Conservation (phyloP, 2,797 vertebrate genomes). For the Geotrypetes seraphini region DNA sequence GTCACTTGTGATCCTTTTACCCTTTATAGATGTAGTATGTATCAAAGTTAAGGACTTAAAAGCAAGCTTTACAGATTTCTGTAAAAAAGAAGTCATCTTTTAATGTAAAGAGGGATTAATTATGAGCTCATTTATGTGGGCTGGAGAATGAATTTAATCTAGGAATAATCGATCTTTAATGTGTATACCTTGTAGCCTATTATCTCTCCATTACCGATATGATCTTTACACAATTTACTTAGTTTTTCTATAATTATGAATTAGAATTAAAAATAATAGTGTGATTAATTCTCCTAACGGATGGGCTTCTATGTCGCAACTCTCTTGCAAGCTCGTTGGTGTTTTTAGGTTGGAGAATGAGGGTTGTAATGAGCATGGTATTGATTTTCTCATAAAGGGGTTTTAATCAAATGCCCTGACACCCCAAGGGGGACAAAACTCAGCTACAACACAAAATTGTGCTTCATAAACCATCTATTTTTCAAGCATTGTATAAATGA, state of each 20-base stretch:
- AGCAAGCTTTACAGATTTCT: too few species aligned
- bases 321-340: constrained; percentile 29
- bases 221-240: constrained; percentile 1
- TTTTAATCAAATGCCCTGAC: constrained; percentile 56
- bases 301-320: constrained; percentile 10
- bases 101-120: too few species aligned
- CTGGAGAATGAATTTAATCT: too few species aligned
- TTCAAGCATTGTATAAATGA: constrained; percentile 54
- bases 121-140: too few species aligned
- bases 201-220: background rate
- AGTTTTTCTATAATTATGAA: constrained; percentile 6
- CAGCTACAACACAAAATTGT: constrained; percentile 47
- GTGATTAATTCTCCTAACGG: constrained; percentile 2
- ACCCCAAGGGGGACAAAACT: constrained; percentile 39
- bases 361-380: constrained; percentile 54
- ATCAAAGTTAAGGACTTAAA: too few species aligned
- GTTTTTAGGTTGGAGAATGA: constrained; percentile 41
- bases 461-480: constrained; percentile 49
- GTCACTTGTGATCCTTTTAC: too few species aligned
- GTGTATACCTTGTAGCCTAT: background rate
- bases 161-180: background rate
- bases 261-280: constrained; percentile 6
- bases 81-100: too few species aligned
- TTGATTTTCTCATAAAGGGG: constrained; percentile 53
- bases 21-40: too few species aligned